phyloP scores from a whole-genome alignment of 2,113 vertebrate genomes.

The Embiotoca jacksoni region DNA sequence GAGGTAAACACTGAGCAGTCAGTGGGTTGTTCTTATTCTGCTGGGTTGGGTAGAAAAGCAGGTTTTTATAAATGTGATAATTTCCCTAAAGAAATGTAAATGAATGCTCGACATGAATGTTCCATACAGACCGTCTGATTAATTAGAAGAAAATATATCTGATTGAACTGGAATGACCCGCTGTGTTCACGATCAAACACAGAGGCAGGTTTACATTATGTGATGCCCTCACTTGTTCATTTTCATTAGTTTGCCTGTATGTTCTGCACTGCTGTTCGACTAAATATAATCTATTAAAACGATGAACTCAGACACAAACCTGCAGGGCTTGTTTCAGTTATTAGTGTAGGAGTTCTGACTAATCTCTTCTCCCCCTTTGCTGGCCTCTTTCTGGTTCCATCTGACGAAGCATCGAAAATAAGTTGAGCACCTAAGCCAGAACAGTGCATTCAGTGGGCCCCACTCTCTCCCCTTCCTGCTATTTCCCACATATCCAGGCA shows the following conservation, averaged over 20 bases:
- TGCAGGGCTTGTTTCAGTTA: constrained; percentile 44
- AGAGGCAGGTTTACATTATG: not conserved
- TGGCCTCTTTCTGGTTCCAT: constrained; percentile 59
- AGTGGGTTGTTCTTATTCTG: constrained; percentile 6
- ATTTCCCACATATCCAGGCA: constrained; percentile 58
- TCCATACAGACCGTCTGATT: too few relatives aligned
- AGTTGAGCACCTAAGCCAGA: constrained; percentile 64
- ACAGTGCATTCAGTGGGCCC: constrained; percentile 66
- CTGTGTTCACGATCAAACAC: not conserved
- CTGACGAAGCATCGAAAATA: constrained; percentile 67
- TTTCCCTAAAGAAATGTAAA: constrained; percentile 43
- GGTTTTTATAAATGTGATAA: constrained; percentile 40
- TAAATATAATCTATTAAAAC: constrained; percentile 37
- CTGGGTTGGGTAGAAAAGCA: constrained; percentile 22
- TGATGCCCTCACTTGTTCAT: constrained; percentile 14
- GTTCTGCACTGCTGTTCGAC: constrained; percentile 7
- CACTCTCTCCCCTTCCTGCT: constrained; percentile 52
- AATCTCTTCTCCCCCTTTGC: constrained; percentile 60
- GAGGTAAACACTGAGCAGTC: constrained; percentile 62
- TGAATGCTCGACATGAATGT: constrained; percentile 3
- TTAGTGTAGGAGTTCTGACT: constrained; percentile 74
- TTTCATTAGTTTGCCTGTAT: not conserved
- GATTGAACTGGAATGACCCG: constrained; percentile 2
- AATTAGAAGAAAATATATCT: not conserved
- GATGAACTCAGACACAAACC: constrained; percentile 39